phyloP scores from a whole-genome alignment of 2,113 vertebrate genomes.

The Athene noctua region DNA sequence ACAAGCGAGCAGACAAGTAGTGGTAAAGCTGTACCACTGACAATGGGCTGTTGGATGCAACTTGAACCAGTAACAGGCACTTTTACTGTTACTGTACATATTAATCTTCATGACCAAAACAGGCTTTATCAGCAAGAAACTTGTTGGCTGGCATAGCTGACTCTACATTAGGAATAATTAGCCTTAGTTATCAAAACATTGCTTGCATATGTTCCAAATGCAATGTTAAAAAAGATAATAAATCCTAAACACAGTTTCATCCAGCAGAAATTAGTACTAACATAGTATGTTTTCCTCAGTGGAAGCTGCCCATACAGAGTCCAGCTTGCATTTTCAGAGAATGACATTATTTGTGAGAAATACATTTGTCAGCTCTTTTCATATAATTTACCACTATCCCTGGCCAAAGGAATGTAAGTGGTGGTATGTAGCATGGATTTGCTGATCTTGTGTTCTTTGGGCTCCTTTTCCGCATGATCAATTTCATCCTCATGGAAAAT shows the following conservation, averaged over 20 bases:
- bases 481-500: not conserved
- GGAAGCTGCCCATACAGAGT: not conserved
- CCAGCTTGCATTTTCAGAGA: not conserved
- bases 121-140: not conserved
- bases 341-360: not conserved
- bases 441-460: not conserved
- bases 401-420: not conserved
- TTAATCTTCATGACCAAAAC: not conserved
- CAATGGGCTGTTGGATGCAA: not conserved
- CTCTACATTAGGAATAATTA: not conserved
- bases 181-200: not conserved
- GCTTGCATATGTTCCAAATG: not conserved
- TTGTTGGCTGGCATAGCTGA: not conserved
- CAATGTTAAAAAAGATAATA: not conserved
- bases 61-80: not conserved
- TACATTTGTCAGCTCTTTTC: not conserved
- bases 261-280: not conserved
- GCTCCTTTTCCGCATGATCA: not conserved
- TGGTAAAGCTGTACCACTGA: not conserved
- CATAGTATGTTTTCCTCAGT: not conserved
- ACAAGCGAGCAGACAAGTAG: not conserved
- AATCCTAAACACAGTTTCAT: not conserved
- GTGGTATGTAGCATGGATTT: not conserved
- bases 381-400: not conserved
- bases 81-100: not conserved